Conservation (phyloP, 2,888 invertebrate species). For the Drosophila histrio region DNA sequence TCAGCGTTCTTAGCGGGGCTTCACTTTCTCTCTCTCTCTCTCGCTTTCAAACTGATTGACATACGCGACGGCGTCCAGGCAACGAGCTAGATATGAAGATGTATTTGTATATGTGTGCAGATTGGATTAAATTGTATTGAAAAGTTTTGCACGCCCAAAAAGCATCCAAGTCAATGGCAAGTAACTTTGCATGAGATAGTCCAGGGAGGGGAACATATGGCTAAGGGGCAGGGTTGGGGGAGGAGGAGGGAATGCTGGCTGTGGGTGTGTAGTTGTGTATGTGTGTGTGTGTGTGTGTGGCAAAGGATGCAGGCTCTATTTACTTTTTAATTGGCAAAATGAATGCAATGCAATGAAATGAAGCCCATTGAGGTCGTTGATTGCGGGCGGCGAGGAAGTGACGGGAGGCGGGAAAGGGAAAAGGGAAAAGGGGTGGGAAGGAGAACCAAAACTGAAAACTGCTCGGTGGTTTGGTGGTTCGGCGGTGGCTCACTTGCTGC, state of each 20-base stretch:
- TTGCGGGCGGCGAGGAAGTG: not conserved
- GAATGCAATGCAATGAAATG: slow-evolving; percentile 80
- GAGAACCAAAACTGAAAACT: slow-evolving; percentile 28
- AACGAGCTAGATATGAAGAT: slow-evolving; percentile 5
- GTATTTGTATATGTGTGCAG: slow-evolving; percentile 18
- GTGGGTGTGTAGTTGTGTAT: not conserved
- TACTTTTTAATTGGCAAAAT: slow-evolving; percentile 80
- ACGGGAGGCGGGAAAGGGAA: not conserved
- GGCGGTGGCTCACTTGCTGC: slow-evolving; percentile 15
- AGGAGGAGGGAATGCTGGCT: too few species aligned
- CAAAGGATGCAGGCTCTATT: slow-evolving; percentile 79
- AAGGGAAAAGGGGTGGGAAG: not conserved
- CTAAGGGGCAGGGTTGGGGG: not conserved
- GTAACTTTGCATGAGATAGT: not conserved
- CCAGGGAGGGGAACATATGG: not conserved
- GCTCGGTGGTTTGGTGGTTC: slow-evolving; percentile 8
- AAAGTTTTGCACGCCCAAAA: slow-evolving; percentile 56
- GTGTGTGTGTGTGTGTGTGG: slow-evolving; percentile 20
- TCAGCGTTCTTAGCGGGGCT: slow-evolving; percentile 30
- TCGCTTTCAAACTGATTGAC: slow-evolving; percentile 21
- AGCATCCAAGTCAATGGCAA: slow-evolving; percentile 2
- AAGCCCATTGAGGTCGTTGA: slow-evolving; percentile 55
- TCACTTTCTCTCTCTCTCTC: slow-evolving; percentile 21
- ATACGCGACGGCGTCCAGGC: slow-evolving; percentile 14
- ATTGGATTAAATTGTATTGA: slow-evolving; percentile 69